Evolutionary conservation across 1,140 invertebrate species (phyloP), one percentile per base, ranked within the genome.

Genomic region (Eumaeus atala): DNA sequence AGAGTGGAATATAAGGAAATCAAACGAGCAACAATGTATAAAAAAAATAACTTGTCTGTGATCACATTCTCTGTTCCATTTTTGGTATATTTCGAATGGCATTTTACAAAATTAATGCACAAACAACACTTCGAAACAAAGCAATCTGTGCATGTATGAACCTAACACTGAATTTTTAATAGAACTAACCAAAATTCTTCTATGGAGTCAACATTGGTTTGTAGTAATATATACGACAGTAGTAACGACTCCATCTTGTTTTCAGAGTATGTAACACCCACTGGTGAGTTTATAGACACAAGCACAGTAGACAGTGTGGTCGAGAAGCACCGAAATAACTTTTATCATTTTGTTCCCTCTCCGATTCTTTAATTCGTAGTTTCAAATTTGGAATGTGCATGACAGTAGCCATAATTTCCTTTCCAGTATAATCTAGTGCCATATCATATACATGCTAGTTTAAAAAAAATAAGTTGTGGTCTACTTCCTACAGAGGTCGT

Each of bases 181-280:
- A 61, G 56, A 51, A 42, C 53, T 18, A 57, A 44, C 56, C 53
- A 69, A 28, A 66, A 66, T 66, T 64, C 38, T 56, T 14, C 51
- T 18, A 66, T 69, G 82, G 82, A 85, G 82, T 85, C 82, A 71
- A 61, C 42, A 69, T 83, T 85, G 80, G 79, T 77, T 59, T 54
- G 70, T 78, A 80, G 77, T 58, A 62, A 59, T 62, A 56, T 69
- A 36, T 60, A 68, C 55, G 53, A 71, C 66, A 74, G 76, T 86
- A 86, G 83, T 87, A 87, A 87, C 67, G 84, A 72, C 84, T 87
- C 84, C 84, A 84, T 84, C 77, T 81, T 84, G 67, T 84, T 87
- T 87, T 84, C 84, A 87, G 84, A 87, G 66, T 83, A 77, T 85
- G 75, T 87, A 74, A 84, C 84, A 84, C 74, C 84, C 76, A 87